A percentile compares a stretch with the other conserved stretches of the same genome.
These are phyloP conservation scores for Eupithecia pulchellata DNA, from an alignment of 2,888 invertebrate species.

Conservation along the genomic window DNA sequence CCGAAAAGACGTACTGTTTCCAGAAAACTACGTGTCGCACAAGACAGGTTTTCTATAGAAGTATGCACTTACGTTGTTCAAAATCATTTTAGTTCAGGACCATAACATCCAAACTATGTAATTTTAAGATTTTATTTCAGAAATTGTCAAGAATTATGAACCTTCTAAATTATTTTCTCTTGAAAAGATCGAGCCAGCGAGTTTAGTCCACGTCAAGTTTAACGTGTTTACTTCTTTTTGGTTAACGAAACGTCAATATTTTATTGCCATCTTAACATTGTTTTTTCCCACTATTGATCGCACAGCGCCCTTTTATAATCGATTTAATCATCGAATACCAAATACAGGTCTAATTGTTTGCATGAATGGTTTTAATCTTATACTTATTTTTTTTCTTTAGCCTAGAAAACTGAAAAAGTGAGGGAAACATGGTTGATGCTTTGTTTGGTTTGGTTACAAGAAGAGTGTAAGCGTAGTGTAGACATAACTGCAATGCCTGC, in stretches of 20 bases:
- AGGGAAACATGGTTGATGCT: not conserved
- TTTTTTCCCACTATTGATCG: not conserved
- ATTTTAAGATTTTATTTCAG: constrained; percentile 54
- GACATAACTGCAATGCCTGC: not conserved
- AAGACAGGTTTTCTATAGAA: constrained; percentile 56
- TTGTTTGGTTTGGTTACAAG: too few species aligned
- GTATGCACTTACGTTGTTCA: constrained; percentile 73
- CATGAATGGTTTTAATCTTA: too few species aligned
- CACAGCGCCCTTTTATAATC: too few species aligned
- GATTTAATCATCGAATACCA: too few species aligned
- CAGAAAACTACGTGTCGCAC: constrained; percentile 59
- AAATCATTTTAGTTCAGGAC: constrained; percentile 65
- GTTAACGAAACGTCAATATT: constrained; percentile 53
- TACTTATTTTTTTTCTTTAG: not conserved
- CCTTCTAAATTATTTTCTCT: constrained; percentile 62
- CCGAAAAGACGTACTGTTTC: constrained; percentile 55
- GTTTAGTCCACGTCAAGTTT: constrained; percentile 84
- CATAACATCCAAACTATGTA: constrained; percentile 63
- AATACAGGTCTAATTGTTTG: not conserved
- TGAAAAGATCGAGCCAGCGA: constrained; percentile 73
- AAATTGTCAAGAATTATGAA: constrained; percentile 55
- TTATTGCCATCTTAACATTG: constrained; percentile 62
- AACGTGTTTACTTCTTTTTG: constrained; percentile 85
- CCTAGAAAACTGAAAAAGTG: not conserved
- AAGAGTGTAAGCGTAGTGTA: not conserved